Conservation (phyloP, 2,797 vertebrate species). For the Steatocranus sp. region DNA sequence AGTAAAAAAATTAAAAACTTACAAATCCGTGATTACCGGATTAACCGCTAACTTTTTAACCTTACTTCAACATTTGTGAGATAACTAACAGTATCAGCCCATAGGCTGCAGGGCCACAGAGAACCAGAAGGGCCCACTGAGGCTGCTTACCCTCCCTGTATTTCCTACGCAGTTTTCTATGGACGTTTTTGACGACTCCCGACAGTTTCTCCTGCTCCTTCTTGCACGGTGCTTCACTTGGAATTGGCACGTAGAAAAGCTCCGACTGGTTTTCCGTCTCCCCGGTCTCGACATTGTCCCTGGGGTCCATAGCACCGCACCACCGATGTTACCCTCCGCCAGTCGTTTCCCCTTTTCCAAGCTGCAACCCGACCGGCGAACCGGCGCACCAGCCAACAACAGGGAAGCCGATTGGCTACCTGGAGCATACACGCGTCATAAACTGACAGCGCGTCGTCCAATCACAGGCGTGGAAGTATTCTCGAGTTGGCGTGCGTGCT, state of each 20-base stretch:
- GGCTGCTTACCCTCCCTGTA: constrained; percentile 87
- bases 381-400: constrained; percentile 59
- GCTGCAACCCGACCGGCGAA: constrained; percentile 56
- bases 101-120: constrained; percentile 7
- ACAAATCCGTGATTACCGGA: not conserved
- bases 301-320: constrained; percentile 70
- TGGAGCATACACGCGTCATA: not conserved
- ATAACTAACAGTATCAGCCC: not conserved
- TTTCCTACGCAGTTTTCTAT: constrained; percentile 93
- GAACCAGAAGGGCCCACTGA: constrained; percentile 18
- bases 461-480: constrained; percentile 33
- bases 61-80: not conserved
- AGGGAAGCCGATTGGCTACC: constrained; percentile 44
- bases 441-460: constrained; percentile 54
- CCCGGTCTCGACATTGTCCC: constrained; percentile 60
- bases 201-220: constrained; percentile 92
- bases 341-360: constrained; percentile 27
- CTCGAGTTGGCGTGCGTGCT: not conserved
- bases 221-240: constrained; percentile 51
- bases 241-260: constrained; percentile 35
- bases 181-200: constrained; percentile 92
- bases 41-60: not conserved
- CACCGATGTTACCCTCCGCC: constrained; percentile 33
- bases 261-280: constrained; percentile 54
- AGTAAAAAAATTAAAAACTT: rapidly evolving